Conservation (phyloP, 2,888 invertebrate genomes). For the Hesperia comma region DNA sequence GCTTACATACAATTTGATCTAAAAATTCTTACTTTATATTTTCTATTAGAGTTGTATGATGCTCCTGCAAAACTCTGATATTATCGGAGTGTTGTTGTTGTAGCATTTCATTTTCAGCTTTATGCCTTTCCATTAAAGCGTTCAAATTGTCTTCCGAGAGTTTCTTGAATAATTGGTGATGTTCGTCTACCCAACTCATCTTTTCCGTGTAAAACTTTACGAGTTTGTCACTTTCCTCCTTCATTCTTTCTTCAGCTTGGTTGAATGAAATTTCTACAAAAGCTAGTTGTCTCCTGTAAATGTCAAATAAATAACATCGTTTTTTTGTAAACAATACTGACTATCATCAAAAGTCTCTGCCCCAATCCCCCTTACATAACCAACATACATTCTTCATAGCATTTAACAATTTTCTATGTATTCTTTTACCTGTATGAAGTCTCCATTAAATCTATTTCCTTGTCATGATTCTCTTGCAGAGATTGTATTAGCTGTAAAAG, state of each 20-base stretch:
- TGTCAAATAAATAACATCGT: constrained; percentile 13
- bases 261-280: constrained; percentile 82
- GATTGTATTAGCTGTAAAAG: constrained; percentile 78
- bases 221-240: constrained; percentile 82
- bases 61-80: constrained; percentile 71
- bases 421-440: constrained; percentile 83
- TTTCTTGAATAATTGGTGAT: constrained; percentile 76
- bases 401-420: background rate
- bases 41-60: constrained; percentile 81
- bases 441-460: constrained; percentile 85
- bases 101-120: constrained; percentile 68
- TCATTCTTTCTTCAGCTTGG: constrained; percentile 84
- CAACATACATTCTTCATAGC: too few species aligned
- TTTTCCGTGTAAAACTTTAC: constrained; percentile 79
- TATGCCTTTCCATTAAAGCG: constrained; percentile 75
- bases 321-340: too few species aligned
- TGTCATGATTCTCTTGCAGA: constrained; percentile 84
- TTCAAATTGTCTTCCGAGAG: constrained; percentile 79
- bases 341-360: too few species aligned
- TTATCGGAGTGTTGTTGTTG: constrained; percentile 78
- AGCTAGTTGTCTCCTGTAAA: constrained; percentile 82
- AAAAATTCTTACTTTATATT: constrained; percentile 76
- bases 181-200: constrained; percentile 79
- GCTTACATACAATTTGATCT: too few species aligned
- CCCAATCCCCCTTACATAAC: too few species aligned